Evolutionary conservation across 2,113 vertebrate genomes (phyloP).

Genomic region (Pachypanchax playfairii): DNA sequence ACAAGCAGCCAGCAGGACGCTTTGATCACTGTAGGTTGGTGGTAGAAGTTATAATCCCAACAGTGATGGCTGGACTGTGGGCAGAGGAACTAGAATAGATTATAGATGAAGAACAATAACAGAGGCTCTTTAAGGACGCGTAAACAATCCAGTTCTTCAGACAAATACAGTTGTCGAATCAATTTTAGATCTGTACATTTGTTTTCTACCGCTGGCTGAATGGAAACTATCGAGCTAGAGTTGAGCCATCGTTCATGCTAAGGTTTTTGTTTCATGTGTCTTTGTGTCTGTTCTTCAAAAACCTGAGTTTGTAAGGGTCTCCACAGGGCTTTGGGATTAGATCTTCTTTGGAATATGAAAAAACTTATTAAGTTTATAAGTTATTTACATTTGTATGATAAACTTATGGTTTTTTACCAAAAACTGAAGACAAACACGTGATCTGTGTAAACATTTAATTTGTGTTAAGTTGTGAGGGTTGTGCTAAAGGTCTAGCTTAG

Average conservation of each 20-base stretch:
- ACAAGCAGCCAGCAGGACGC: slow-evolving; percentile 1
- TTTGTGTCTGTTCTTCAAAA: no score
- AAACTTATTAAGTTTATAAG: background rate
- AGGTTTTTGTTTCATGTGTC: no score
- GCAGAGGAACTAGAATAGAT: background rate
- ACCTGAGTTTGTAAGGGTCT: background rate
- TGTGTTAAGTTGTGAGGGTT: background rate
- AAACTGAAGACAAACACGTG: background rate
- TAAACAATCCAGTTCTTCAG: background rate
- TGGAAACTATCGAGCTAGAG: background rate
- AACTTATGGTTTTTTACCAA: background rate
- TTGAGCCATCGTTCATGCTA: no score
- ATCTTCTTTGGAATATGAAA: background rate
- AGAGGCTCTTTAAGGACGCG: background rate
- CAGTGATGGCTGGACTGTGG: background rate
- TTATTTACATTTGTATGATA: background rate
- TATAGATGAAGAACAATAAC: background rate
- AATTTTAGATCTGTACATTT: background rate
- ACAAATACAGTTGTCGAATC: background rate
- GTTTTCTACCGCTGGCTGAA: background rate
- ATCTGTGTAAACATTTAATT: background rate
- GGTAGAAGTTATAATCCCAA: background rate
- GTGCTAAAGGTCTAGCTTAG: no score
- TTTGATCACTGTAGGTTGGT: background rate
- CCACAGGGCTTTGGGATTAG: background rate